phyloP scores from a whole-genome alignment of 2,797 vertebrate species.

The Amniataba percoides region DNA sequence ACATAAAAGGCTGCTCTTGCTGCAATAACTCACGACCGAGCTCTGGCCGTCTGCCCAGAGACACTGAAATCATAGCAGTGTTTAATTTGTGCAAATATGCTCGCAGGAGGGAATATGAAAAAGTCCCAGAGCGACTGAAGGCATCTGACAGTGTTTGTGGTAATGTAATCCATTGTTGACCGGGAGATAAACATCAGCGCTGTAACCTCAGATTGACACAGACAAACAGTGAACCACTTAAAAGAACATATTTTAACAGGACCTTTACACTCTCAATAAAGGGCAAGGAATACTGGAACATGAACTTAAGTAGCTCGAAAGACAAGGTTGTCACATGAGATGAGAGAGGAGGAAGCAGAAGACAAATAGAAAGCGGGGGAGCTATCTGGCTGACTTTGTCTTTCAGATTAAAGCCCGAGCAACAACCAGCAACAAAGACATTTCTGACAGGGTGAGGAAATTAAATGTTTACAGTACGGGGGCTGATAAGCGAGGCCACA shows the following conservation, averaged over 20 bases:
- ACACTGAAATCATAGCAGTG: slow-evolving; percentile 78
- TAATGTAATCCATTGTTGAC: slow-evolving; percentile 85
- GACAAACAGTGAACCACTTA: slow-evolving; percentile 72
- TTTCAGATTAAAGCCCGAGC: slow-evolving; percentile 87
- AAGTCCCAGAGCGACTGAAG: slow-evolving; percentile 49
- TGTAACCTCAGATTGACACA: slow-evolving; percentile 79
- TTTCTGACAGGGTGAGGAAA: slow-evolving; percentile 86
- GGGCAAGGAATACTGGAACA: slow-evolving; percentile 67
- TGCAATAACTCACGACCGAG: slow-evolving; percentile 75
- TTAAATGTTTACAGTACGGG: slow-evolving; percentile 85
- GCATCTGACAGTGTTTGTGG: slow-evolving; percentile 84
- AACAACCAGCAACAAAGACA: slow-evolving; percentile 82
- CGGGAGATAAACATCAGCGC: slow-evolving; percentile 87
- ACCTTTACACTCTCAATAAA: slow-evolving; percentile 65
- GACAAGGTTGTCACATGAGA: slow-evolving; percentile 76
- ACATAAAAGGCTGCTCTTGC: slow-evolving; percentile 76
- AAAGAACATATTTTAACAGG: slow-evolving; percentile 62
- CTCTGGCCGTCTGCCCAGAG: slow-evolving; percentile 80
- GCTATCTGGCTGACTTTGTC: slow-evolving; percentile 82
- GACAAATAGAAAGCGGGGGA: slow-evolving; percentile 75
- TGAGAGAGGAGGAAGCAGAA: slow-evolving; percentile 69
- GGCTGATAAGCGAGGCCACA: slow-evolving; percentile 74
- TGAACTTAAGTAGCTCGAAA: slow-evolving; percentile 66
- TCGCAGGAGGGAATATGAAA: slow-evolving; percentile 41
- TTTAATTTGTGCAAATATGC: slow-evolving; percentile 81